phyloP scores from a whole-genome alignment of 2,113 vertebrate species.

The Thunnus thynnus region DNA sequence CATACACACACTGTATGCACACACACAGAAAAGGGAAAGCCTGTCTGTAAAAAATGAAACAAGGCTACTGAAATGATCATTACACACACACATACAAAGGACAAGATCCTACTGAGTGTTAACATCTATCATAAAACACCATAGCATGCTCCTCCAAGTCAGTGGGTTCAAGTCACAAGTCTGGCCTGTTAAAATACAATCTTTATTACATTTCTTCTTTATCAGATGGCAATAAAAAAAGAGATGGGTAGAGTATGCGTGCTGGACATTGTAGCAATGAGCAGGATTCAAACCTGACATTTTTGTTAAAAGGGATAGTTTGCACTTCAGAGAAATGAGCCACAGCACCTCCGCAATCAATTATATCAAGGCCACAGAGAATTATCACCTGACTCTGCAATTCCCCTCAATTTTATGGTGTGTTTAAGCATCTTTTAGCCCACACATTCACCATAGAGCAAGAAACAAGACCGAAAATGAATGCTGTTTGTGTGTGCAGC shows the following conservation, averaged over 20 bases:
- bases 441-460: no score
- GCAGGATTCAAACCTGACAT: neutral
- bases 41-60: neutral
- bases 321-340: neutral
- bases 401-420: no score
- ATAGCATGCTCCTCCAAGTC: neutral
- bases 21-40: neutral
- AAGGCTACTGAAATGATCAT: slow-evolving; percentile 30
- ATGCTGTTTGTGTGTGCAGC: no score
- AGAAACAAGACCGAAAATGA: no score
- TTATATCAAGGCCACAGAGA: no score
- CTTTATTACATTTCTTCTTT: slow-evolving; percentile 9
- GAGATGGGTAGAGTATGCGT: neutral
- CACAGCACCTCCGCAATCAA: no score
- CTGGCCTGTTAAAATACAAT: slow-evolving; percentile 25
- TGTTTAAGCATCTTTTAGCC: no score
- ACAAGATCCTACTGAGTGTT: slow-evolving; percentile 6
- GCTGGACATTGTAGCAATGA: neutral
- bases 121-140: slow-evolving; percentile 33
- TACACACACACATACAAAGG: slow-evolving; percentile 12
- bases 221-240: slow-evolving; percentile 7
- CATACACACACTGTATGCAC: neutral
- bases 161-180: slow-evolving; percentile 24
- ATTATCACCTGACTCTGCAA: no score
- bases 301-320: neutral